Evolutionary conservation across 1,140 invertebrate genomes (phyloP).

Genomic region (Drosophila biarmipes): DNA sequence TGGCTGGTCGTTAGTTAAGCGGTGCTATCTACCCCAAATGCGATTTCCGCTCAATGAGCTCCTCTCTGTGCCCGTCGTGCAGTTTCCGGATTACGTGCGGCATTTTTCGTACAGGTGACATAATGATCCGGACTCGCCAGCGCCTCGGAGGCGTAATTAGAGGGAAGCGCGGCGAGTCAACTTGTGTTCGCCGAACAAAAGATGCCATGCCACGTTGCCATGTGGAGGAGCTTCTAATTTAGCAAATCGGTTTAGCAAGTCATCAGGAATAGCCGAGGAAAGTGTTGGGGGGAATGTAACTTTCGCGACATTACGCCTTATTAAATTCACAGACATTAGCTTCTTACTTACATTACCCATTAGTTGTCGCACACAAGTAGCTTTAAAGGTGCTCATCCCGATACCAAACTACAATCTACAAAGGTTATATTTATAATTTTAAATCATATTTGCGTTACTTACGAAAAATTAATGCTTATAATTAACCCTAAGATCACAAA

Average conservation of each 20-base stretch:
- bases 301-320: constrained; percentile 40
- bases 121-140: constrained; percentile 65
- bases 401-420: not conserved
- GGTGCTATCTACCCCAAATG: constrained; percentile 66
- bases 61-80: constrained; percentile 22
- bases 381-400: not conserved
- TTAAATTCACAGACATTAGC: constrained; percentile 64
- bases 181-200: constrained; percentile 32
- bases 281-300: constrained; percentile 12
- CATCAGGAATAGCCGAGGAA: constrained; percentile 23
- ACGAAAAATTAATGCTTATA: too few species aligned
- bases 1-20: constrained; percentile 67
- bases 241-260: constrained; percentile 72
- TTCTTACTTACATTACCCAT: constrained; percentile 38
- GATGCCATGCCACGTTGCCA: constrained; percentile 18
- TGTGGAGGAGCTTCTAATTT: constrained; percentile 61
- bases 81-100: constrained; percentile 73
- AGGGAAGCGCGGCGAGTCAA: constrained; percentile 14
- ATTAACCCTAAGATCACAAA: too few species aligned
- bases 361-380: not conserved
- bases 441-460: too few species aligned
- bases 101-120: constrained; percentile 77
- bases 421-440: too few species aligned
- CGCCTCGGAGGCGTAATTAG: constrained; percentile 62
- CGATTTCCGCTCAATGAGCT: constrained; percentile 75